Evolutionary conservation across 2,888 invertebrate species (phyloP).

Genomic region (Oscheius sp.): DNA sequence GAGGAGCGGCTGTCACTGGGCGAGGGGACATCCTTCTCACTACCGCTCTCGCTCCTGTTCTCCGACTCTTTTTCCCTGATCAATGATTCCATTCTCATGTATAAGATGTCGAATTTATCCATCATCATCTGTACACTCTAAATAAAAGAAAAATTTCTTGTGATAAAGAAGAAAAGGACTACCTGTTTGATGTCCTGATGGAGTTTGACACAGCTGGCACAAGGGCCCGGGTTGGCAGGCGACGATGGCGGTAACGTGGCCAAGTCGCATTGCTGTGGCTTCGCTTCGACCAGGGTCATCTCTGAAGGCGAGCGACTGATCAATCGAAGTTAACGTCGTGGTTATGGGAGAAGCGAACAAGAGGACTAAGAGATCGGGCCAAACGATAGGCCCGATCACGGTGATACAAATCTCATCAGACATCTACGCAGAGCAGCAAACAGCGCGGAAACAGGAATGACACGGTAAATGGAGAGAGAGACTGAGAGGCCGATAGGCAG

Average conservation of each 20-base stretch:
- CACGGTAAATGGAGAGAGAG: too few species aligned
- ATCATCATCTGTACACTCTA: constrained; percentile 48
- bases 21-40: constrained; percentile 50
- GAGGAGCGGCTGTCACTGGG: constrained; percentile 50
- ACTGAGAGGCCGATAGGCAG: neutral
- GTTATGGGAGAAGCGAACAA: too few species aligned
- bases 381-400: constrained; percentile 32
- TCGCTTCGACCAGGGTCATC: constrained; percentile 38
- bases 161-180: neutral
- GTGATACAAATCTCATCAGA: constrained; percentile 39
- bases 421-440: constrained; percentile 38
- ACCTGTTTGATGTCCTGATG: constrained; percentile 56
- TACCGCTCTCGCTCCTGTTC: constrained; percentile 51
- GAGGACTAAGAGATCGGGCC: neutral
- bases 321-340: constrained; percentile 1
- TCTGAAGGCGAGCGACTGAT: constrained; percentile 1
- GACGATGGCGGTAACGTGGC: constrained; percentile 29
- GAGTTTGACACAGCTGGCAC: constrained; percentile 51
- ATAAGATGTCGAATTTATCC: constrained; percentile 47
- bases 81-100: constrained; percentile 43
- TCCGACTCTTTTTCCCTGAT: constrained; percentile 44
- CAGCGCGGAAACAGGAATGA: constrained; percentile 29
- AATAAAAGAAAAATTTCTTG: constrained; percentile 5
- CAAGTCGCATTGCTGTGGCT: constrained; percentile 29
- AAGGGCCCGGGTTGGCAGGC: constrained; percentile 22